Percentiles rank a stretch among this genome's conserved stretches.
Evolutionary conservation across 2,113 vertebrate genomes (phyloP).

Genomic region (Etia nguti): DNA sequence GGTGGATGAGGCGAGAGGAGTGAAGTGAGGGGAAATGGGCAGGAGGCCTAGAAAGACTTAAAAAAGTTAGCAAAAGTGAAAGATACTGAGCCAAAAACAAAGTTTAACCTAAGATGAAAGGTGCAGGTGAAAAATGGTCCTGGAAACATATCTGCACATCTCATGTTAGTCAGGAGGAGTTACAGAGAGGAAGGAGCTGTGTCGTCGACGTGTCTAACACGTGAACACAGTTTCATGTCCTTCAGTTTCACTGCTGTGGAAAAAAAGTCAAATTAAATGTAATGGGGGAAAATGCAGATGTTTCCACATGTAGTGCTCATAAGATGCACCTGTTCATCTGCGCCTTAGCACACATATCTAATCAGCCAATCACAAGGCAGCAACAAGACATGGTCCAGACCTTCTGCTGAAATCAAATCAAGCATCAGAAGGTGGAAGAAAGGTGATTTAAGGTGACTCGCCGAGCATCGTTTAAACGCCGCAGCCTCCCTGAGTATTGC

Average conservation of each 20-base stretch:
- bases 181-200: neutral
- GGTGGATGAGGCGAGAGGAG: neutral
- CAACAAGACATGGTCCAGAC: neutral
- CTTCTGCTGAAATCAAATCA: neutral
- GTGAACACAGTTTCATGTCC: neutral
- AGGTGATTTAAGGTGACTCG: neutral
- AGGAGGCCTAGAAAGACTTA: constrained; percentile 14
- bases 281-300: neutral
- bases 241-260: neutral
- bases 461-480: fast-evolving
- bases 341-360: neutral
- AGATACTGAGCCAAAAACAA: neutral
- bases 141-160: neutral
- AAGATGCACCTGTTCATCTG: neutral
- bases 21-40: constrained; percentile 8
- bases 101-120: neutral
- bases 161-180: neutral
- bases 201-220: fast-evolving
- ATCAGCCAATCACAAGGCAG: neutral
- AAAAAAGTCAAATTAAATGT: neutral
- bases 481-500: neutral
- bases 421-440: neutral
- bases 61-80: neutral
- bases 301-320: neutral
- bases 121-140: neutral